Evolutionary conservation across 2,888 invertebrate genomes (phyloP), one percentile per base, ranked within the genome.

Genomic region (Micoletzkya japonica): DNA sequence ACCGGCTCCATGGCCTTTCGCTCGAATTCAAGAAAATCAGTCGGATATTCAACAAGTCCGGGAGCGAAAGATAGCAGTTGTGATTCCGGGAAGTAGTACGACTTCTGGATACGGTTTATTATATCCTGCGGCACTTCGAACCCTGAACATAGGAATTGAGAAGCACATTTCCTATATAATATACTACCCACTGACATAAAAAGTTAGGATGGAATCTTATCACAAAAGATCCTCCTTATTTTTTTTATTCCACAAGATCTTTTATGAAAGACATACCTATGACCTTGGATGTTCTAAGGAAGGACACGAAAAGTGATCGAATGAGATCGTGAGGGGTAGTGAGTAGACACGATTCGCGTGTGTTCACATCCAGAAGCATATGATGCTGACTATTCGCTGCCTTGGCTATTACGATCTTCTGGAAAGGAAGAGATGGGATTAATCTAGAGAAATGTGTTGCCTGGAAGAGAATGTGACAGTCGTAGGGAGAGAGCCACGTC

Each of bases 401-500:
- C 7, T 10, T 10, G 39, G 39, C 10, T 10, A 39, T 39, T 17
- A 39, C 17, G 39, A 39, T 44, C 10, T 44, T 10, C 26, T 52
- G 7, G 24, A n/a, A 52, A 52, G 14, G n/a, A n/a, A 52, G 7
- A 14, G 7, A 52, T 52, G 52, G 52, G 24, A 10, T 10, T 10
- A 39, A 39, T 39, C 39, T 7, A 39, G 7, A 39, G 52, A 52
- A 17, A 1, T 28, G 3, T 28, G 54, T 37, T 1, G 54, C 58
- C 34, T 20, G 28, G 26, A 68, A 32, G 61, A 73, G 54, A 26
- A 24, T n/a, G 36, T 75, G 70, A 10, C 49, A 44, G 34, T 77
- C 78, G 14, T 73, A 67, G 54, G 71, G 72, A 0, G 73, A 60
- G 2, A 61, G 36, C 77, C 76, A 78, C 32, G 72, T 71, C 71